Evolutionary conservation across 2,797 vertebrate genomes (phyloP), one percentile per base, ranked within the genome.

Genomic region (Anabas testudineus): DNA sequence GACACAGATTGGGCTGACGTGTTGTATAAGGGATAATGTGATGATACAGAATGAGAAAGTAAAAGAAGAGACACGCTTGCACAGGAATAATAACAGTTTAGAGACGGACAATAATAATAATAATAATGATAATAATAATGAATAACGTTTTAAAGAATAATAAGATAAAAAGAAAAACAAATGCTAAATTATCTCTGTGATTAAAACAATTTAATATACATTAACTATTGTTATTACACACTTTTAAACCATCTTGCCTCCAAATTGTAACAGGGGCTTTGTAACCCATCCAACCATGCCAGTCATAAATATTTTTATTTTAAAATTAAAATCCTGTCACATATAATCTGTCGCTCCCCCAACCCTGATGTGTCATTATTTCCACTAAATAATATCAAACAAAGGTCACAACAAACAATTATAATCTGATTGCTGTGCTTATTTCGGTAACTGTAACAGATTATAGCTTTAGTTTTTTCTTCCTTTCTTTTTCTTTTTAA

Each of bases 371-470:
- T 72, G 13, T 77, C 58, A 72, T 80, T 68, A 79, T 80, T 68
- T 21, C 13, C 5, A 46, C 53, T 54, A 39, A 77, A 76, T 14
- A 30, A 9, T 24, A 42, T 48, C 22, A 72, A 74, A 86, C 60
- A 83, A 83, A 82, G 82, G 72, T 86, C 67, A 77, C 52, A 73
- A 59, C 62, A 63, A 74, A 74, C 54, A 71, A 22, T 74, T 30
- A 4, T 32, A 70, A 76, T 76, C 61, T 75, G 57, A 70, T 68
- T 59, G 5, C 55, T 32, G 28, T 65, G 52, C 45, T 83, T 74
- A 42, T 82, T 73, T 81, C 47, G 66, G 74, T 60, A 69, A 81
- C 57, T 80, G 68, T 80, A 65, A 74, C 41, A 78, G 56, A 73
- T 73, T 81, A 47, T 57, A 52, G 64, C 30, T 32, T 55, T 0